Conservation (phyloP, 1,140 invertebrate species). For the silkworm (Bombyx mori) region ASM3026992v2 NC_085110.1:10568001-10568500, state of each 20-base stretch:
- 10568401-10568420: no score
- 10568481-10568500: no score
- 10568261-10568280: slow-evolving; percentile 46
- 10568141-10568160: slow-evolving; percentile 13
- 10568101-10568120: slow-evolving; percentile 4
- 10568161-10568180: slow-evolving; percentile 5
- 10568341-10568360: slow-evolving; percentile 34
- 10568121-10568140: background rate
- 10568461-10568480: no score
- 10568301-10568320: slow-evolving; percentile 44
- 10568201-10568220: slow-evolving; percentile 29
- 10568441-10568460: no score
- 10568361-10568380: slow-evolving; percentile 27
- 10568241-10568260: slow-evolving; percentile 42
- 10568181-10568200: background rate
- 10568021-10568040: slow-evolving; percentile 47
- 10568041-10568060: slow-evolving; percentile 37
- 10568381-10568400: no score
- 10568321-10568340: slow-evolving; percentile 29
- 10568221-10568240: slow-evolving; percentile 38
- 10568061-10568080: slow-evolving; percentile 40
- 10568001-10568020: slow-evolving; percentile 38
- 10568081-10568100: slow-evolving; percentile 43
- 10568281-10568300: slow-evolving; percentile 50
- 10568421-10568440: no score